A percentile compares a stretch with the other conserved stretches of the same genome.
These are phyloP conservation scores for Bubo scandiacus DNA, from an alignment of 2,113 vertebrate species.

Conservation along the genomic window DNA sequence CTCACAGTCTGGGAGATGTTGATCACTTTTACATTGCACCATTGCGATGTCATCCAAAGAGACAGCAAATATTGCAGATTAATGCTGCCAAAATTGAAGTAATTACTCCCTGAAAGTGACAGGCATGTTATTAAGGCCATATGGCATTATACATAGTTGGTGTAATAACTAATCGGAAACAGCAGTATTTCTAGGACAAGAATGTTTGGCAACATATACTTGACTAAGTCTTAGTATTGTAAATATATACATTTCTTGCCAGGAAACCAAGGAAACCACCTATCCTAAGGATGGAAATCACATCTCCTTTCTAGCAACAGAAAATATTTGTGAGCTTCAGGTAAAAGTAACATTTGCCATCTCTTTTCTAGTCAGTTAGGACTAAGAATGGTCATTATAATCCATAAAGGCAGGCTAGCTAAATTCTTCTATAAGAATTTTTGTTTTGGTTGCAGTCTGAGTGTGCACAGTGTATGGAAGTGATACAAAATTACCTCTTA, in stretches of 20 bases:
- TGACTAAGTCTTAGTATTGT: not conserved
- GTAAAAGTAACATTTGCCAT: not conserved
- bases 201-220: slow-evolving; percentile 31
- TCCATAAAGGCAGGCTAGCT: not conserved
- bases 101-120: slow-evolving; percentile 40
- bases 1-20: not conserved
- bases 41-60: slow-evolving; percentile 20
- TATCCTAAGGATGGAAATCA: not conserved
- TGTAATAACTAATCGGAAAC: slow-evolving; percentile 40
- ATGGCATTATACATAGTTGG: slow-evolving; percentile 36
- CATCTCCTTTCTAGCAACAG: not conserved
- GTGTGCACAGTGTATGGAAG: not conserved
- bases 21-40: slow-evolving; percentile 21
- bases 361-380: not conserved
- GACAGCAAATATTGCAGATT: slow-evolving; percentile 42
- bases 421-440: not conserved
- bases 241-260: slow-evolving; percentile 12
- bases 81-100: slow-evolving; percentile 55
- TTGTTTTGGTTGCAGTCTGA: not conserved
- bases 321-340: not conserved
- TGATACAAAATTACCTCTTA: not conserved
- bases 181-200: slow-evolving; percentile 19
- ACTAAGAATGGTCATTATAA: not conserved
- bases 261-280: slow-evolving; percentile 27
- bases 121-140: slow-evolving; percentile 51